Evolutionary conservation across 2,797 vertebrate species (phyloP).

Genomic region (Chaunax sp.): DNA sequence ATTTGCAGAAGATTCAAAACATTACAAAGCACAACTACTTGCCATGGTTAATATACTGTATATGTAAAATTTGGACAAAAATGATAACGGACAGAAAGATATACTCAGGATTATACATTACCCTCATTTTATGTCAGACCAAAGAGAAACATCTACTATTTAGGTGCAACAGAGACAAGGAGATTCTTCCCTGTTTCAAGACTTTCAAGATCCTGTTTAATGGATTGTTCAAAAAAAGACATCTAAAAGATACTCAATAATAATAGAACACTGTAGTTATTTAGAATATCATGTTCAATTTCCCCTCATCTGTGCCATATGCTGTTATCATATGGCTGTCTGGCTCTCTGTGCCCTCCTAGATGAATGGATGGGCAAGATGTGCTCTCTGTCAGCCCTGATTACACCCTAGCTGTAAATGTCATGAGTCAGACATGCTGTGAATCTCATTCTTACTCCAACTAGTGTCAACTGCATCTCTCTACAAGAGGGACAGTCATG

Average conservation of each 20-base stretch:
- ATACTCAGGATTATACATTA: too few relatives aligned
- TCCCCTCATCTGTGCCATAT: not conserved
- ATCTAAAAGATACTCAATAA: not conserved
- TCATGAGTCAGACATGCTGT: conserved; percentile 61
- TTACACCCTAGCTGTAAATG: conserved; percentile 49
- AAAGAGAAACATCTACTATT: too few relatives aligned
- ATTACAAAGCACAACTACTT: too few relatives aligned
- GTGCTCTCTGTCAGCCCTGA: conserved; percentile 50
- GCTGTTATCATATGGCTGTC: not conserved
- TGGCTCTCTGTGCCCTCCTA: conserved; percentile 13
- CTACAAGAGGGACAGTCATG: conserved; percentile 48
- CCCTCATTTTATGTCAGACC: too few relatives aligned
- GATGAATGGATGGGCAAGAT: conserved; percentile 35
- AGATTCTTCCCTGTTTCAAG: conserved; percentile 3
- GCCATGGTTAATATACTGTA: too few relatives aligned
- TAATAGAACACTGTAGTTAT: not conserved
- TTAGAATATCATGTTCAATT: conserved; percentile 14
- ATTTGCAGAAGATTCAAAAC: too few relatives aligned
- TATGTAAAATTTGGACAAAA: too few relatives aligned
- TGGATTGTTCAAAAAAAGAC: not conserved
- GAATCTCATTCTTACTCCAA: conserved; percentile 58
- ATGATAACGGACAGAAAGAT: too few relatives aligned
- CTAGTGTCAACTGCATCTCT: conserved; percentile 57
- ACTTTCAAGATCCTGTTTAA: not conserved
- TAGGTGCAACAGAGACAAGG: conserved; percentile 22